These are phyloP conservation scores for Corapipo altera DNA, from an alignment of 2,113 vertebrate genomes.

Conservation along the genomic window DNA sequence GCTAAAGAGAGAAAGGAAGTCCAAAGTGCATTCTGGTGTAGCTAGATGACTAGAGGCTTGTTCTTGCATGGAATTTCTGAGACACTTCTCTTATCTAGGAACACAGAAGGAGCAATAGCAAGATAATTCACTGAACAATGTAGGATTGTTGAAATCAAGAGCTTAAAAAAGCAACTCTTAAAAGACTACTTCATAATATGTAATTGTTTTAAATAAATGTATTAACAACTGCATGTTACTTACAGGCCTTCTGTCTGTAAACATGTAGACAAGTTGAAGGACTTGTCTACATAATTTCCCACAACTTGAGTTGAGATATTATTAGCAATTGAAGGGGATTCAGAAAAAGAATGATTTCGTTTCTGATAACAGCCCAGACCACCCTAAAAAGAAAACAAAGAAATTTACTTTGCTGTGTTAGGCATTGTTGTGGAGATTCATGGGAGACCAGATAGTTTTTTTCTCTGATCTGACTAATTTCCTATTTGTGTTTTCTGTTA, in stretches of 20 bases:
- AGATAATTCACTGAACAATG: not conserved
- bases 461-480: not conserved
- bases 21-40: rapidly evolving
- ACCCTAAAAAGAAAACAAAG: not conserved
- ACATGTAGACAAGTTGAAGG: not conserved
- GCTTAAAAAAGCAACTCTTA: not conserved
- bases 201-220: not conserved
- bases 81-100: not conserved
- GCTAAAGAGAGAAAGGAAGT: not conserved
- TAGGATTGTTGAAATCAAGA: not conserved
- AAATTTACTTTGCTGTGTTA: not conserved
- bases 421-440: not conserved
- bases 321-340: not conserved
- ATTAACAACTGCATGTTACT: not conserved
- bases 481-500: not conserved
- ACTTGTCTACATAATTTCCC: not conserved
- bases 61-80: not conserved
- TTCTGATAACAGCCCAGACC: not conserved
- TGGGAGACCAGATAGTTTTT: not conserved
- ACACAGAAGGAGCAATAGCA: not conserved
- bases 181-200: not conserved
- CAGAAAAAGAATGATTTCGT: not conserved
- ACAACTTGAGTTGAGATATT: not conserved
- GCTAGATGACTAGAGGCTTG: not conserved
- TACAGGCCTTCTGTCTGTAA: not conserved